These are phyloP conservation scores for Rhagoletis pomonella DNA, from an alignment of 1,140 invertebrate species.

Conservation along the genomic window DNA sequence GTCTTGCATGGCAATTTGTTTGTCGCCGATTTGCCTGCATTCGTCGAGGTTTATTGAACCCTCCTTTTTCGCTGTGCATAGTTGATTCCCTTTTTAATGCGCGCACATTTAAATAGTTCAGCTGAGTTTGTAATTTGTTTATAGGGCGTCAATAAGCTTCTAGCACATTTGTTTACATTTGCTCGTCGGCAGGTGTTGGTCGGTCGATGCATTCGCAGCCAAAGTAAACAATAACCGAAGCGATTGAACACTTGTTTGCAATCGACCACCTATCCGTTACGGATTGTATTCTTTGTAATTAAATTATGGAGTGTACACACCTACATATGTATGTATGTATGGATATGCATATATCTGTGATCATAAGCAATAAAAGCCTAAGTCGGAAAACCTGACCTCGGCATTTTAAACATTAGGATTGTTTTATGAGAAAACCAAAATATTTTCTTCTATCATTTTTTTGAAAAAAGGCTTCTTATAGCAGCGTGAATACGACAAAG, in stretches of 20 bases:
- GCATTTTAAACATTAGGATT: no score
- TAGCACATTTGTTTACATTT: slow-evolving; percentile 41
- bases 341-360: not conserved
- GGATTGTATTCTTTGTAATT: not conserved
- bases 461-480: no score
- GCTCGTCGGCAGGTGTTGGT: not conserved
- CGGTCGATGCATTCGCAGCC: not conserved
- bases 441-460: no score
- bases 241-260: not conserved
- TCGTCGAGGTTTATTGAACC: slow-evolving; percentile 18
- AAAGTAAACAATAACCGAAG: not conserved
- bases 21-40: slow-evolving; percentile 8
- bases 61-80: not conserved
- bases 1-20: slow-evolving; percentile 36
- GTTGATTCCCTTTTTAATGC: not conserved
- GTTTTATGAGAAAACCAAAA: no score
- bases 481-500: no score
- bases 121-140: slow-evolving; percentile 32
- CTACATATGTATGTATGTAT: not conserved
- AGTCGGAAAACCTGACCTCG: no score
- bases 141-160: slow-evolving; percentile 36
- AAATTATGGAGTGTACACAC: not conserved
- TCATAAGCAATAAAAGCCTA: no score
- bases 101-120: not conserved
- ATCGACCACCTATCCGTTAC: not conserved